Conservation (phyloP, 2,113 vertebrate genomes). For the Oryzias curvinotus region DNA sequence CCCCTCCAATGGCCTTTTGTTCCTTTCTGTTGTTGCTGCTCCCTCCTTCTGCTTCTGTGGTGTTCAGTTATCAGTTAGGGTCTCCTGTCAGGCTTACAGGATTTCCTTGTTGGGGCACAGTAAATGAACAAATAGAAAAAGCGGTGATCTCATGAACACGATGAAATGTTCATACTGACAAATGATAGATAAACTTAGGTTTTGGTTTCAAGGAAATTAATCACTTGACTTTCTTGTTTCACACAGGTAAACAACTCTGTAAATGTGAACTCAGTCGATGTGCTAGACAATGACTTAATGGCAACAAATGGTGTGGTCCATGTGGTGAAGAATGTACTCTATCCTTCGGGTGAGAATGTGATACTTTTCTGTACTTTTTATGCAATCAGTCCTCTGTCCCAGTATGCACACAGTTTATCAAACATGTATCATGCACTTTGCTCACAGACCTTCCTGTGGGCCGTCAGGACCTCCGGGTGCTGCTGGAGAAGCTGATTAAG, state of each 20-base stretch:
- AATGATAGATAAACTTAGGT: too few species aligned
- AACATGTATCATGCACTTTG: not conserved
- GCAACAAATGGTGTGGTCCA: constrained; percentile 95
- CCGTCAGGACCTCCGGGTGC: constrained; percentile 82
- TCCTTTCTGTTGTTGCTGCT: not conserved
- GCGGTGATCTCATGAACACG: too few species aligned
- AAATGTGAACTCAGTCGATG: constrained; percentile 86
- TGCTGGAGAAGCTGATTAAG: constrained; percentile 90
- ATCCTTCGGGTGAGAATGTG: constrained; percentile 82
- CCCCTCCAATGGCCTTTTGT: not conserved
- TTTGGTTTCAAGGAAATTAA: not conserved
- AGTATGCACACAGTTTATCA: not conserved
- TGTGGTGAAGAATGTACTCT: constrained; percentile 90
- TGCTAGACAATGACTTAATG: constrained; percentile 88
- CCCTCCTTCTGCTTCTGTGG: not conserved
- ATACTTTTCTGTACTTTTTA: not conserved
- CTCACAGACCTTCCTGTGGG: constrained; percentile 88
- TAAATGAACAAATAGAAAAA: not conserved
- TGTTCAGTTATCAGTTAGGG: constrained; percentile 13
- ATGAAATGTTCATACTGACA: too few species aligned
- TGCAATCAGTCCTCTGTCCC: not conserved
- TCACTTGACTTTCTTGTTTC: not conserved
- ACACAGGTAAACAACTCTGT: constrained; percentile 88
- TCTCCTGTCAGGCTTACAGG: constrained; percentile 9
- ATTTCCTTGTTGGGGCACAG: constrained; percentile 6